Base-by-base conservation (phyloP, 2,888 invertebrate species). In the Spisula solida region DNA sequence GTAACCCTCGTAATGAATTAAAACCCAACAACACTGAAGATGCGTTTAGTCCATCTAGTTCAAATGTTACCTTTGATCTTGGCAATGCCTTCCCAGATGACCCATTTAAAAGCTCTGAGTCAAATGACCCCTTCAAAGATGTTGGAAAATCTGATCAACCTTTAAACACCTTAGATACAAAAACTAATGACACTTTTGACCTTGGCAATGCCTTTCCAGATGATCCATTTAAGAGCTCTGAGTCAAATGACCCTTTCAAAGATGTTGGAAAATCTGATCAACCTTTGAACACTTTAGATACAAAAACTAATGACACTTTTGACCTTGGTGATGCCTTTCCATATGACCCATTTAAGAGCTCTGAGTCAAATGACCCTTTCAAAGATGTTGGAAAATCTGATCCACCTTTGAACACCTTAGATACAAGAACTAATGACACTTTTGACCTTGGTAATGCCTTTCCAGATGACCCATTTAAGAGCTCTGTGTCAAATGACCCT, bases 381-480 rank as follows among this genome's bases (percentile, higher is more conserved):
- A n/a, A n/a, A n/a, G n/a, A n/a, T n/a, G n/a, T n/a, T n/a, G n/a
- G n/a, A n/a, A n/a, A 18, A 56, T 20, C 56, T 20, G n/a, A n/a
- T n/a, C n/a, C n/a, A n/a, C n/a, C n/a, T n/a, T 25, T 20, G n/a
- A 25, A 25, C 60, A 66, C 25, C 25, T 1, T 16, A 12, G 51
- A 51, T 51, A 1, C 51, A 51, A 51, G 12, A 51, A 51, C 51
- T 5, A 12, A 51, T 51, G 14, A 5, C 16, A 51, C 51, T 51
- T 82, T 60, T 82, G 87, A 75, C 56, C 29, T 82, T 18, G 87
- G 78, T 12, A 29, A 82, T 51, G 78, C 75, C 29, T 88, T 88
- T 47, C 66, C 70, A 34, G 80, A 85, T 34, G 89, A 89, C 25
- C 86, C 86, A 18, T 89, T 86, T 34, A 70, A 83, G 41, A n/a